phyloP scores from a whole-genome alignment of 2,888 invertebrate species.

The Sericinus montela region DNA sequence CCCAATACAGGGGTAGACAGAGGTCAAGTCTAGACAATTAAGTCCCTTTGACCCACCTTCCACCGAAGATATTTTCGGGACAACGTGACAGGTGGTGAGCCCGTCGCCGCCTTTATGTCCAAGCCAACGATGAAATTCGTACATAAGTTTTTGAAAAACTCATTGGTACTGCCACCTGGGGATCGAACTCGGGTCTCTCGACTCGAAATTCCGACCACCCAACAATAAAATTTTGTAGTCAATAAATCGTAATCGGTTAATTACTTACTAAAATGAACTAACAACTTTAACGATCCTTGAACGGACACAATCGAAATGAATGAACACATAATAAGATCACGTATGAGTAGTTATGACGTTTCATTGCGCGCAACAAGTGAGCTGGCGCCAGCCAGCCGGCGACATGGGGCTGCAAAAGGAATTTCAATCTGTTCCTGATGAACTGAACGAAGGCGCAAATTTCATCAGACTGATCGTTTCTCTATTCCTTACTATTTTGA shows the following conservation, averaged over 20 bases:
- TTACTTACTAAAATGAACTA: background rate
- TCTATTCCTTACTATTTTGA: constrained; percentile 23
- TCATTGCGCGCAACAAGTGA: constrained; percentile 63
- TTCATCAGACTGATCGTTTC: constrained; percentile 45
- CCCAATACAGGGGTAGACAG: too few relatives aligned
- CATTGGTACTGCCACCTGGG: too few relatives aligned
- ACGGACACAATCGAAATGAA: constrained; percentile 35
- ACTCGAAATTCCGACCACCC: too few relatives aligned
- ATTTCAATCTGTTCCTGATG: constrained; percentile 74
- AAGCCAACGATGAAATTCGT: too few relatives aligned
- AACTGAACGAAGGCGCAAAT: constrained; percentile 65
- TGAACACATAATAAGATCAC: constrained; percentile 55
- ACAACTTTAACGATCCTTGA: background rate
- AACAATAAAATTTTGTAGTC: too few relatives aligned
- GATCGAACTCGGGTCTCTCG: too few relatives aligned
- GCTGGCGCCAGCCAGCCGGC: constrained; percentile 57
- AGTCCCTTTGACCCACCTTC: too few relatives aligned
- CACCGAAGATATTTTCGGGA: too few relatives aligned
- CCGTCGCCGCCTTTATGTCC: too few relatives aligned
- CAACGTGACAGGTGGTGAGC: too few relatives aligned
- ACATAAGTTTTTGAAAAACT: too few relatives aligned
- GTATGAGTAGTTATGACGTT: constrained; percentile 68
- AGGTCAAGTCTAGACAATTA: too few relatives aligned
- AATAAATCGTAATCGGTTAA: background rate
- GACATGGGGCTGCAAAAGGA: constrained; percentile 56